Conservation (phyloP, 2,113 vertebrate genomes). For the Morone saxatilis region DNA sequence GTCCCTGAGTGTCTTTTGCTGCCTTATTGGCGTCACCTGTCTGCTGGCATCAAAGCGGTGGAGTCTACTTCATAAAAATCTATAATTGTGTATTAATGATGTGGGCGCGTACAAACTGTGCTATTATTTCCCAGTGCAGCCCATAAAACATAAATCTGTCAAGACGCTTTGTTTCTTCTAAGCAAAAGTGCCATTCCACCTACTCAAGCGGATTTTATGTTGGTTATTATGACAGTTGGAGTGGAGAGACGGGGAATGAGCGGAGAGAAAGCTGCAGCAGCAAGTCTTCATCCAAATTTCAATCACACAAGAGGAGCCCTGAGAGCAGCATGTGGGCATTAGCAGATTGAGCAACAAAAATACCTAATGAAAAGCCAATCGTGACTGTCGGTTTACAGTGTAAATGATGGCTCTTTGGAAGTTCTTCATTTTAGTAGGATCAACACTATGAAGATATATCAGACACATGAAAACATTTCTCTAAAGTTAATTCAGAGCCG, state of each 20-base stretch:
- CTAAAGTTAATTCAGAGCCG: neutral
- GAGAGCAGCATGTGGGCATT: slow-evolving; percentile 37
- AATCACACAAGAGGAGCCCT: slow-evolving; percentile 31
- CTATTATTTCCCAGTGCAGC: slow-evolving; percentile 28
- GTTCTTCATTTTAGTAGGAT: slow-evolving; percentile 5
- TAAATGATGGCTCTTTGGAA: neutral
- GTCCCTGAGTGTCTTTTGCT: neutral
- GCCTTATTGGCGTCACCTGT: neutral
- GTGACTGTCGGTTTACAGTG: neutral
- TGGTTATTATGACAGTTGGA: slow-evolving; percentile 47
- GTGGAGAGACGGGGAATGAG: slow-evolving; percentile 30
- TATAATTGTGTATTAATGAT: slow-evolving; percentile 43
- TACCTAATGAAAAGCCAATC: slow-evolving; percentile 29
- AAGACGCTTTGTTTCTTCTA: slow-evolving; percentile 29
- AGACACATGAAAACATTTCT: neutral
- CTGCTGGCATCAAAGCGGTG: slow-evolving; percentile 16
- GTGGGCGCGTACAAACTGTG: slow-evolving; percentile 29
- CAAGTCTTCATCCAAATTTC: slow-evolving; percentile 30
- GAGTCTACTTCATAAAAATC: slow-evolving; percentile 25
- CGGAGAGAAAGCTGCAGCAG: slow-evolving; percentile 7
- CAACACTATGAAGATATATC: neutral
- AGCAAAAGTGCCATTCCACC: slow-evolving; percentile 44
- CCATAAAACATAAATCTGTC: slow-evolving; percentile 48
- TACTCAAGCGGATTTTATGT: slow-evolving; percentile 49
- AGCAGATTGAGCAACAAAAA: slow-evolving; percentile 32